Evolutionary conservation across 2,113 vertebrate species (phyloP), one percentile per base, ranked within the genome.

Genomic region (Xyliphius kryptos): DNA sequence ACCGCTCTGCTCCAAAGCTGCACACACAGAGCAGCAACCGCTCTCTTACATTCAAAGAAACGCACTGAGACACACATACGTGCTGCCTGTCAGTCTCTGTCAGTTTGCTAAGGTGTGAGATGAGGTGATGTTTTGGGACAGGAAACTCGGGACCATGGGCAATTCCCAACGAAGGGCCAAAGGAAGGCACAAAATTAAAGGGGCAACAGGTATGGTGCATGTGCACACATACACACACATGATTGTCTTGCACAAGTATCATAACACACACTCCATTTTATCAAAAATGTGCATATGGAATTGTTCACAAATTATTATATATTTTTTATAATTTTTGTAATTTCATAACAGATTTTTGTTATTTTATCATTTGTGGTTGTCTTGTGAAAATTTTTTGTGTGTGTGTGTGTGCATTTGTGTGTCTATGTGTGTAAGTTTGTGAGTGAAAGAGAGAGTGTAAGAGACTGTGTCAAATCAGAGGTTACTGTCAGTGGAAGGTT

Each of bases 81-180:
- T 40, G 49, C 54, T 51, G 40, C 46, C 61, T 69, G 63, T 74
- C 69, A 65, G 73, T 73, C 60, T 57, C 61, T 76, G 77, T 75
- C 76, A 74, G 79, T 76, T 75, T 32, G 22, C 60, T 70, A 73
- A 81, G 81, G 50, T 67, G 61, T 63, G 73, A 73, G 84, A 87
- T 70, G 77, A 77, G 80, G 83, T 83, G 82, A 88, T 88, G 87
- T 88, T 88, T 75, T 88, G 87, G 87, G 87, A 87, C 82, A 86
- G 81, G 79, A 87, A 87, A 72, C 85, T 80, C 43, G 82, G 71
- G 72, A 74, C 67, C 72, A 81, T 82, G 82, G 85, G 84, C 65
- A 86, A 87, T 79, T 82, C 85, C 80, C 87, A 87, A 53, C 80
- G 85, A 13, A 79, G 82, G 74, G 76, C 83, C 69, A 87, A 88